A percentile compares a stretch with the other conserved stretches of the same genome.
Evolutionary conservation across 2,113 vertebrate species (phyloP).

Genomic region (Pipra filicauda): DNA sequence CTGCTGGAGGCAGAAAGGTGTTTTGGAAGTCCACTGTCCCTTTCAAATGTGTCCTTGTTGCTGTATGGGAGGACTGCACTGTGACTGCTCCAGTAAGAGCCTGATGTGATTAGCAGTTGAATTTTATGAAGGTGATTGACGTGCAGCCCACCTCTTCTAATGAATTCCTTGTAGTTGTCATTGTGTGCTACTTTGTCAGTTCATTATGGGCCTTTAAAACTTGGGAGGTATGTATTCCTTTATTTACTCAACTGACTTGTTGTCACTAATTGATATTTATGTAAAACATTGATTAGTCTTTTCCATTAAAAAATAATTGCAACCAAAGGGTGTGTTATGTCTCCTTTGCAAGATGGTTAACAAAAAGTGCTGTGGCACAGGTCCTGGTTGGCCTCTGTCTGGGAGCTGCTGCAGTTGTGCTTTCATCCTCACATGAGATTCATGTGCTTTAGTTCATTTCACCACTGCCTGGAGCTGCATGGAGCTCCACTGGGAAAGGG

Average conservation of each 20-base stretch:
- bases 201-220: slow-evolving; percentile 15
- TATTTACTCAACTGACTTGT: slow-evolving; percentile 10
- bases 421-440: accelerated
- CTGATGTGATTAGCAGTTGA: not conserved
- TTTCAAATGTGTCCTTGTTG: not conserved
- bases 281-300: slow-evolving; percentile 44
- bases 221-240: slow-evolving; percentile 13
- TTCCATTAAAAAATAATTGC: slow-evolving; percentile 66
- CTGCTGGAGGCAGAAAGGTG: not conserved
- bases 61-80: not conserved
- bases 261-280: slow-evolving; percentile 57
- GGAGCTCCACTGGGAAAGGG: accelerated
- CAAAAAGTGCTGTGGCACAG: accelerated
- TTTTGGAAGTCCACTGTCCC: not conserved
- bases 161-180: not conserved
- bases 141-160: not conserved
- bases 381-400: no score
- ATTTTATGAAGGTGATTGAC: not conserved
- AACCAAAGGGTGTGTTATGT: not conserved
- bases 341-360: not conserved
- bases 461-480: accelerated
- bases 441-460: accelerated
- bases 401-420: not conserved
- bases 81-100: not conserved
- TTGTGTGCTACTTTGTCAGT: slow-evolving; percentile 33